Evolutionary conservation across 1,140 invertebrate species (phyloP).

Genomic region (Paramacrobiotus metropolitanus): DNA sequence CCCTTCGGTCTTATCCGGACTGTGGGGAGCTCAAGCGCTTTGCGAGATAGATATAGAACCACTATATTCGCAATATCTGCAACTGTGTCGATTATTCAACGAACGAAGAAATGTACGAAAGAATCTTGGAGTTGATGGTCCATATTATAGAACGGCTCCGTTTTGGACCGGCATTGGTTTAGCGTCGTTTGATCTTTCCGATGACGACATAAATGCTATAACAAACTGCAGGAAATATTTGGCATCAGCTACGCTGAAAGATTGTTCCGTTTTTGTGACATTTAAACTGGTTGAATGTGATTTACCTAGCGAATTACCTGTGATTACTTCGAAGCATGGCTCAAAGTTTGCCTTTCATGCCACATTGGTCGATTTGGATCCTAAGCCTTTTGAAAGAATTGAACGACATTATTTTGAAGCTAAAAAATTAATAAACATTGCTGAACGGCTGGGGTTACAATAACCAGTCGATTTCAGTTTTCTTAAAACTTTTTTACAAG

Average conservation of each 20-base stretch:
- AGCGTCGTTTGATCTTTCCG: background rate
- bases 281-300: too few species aligned
- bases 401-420: background rate
- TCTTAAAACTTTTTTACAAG: too few species aligned
- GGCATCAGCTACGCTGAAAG: background rate
- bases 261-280: slow-evolving; percentile 5
- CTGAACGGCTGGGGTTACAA: too few species aligned
- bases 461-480: too few species aligned
- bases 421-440: background rate
- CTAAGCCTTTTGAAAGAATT: slow-evolving; percentile 1
- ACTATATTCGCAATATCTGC: background rate
- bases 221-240: background rate
- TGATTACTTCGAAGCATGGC: background rate
- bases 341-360: background rate
- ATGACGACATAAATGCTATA: background rate
- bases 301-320: too few species aligned
- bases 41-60: background rate
- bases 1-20: background rate
- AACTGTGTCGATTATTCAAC: background rate
- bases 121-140: background rate
- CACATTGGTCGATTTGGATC: background rate
- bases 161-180: background rate
- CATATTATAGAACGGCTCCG: background rate
- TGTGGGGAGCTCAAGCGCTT: background rate
- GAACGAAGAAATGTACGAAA: background rate